Conservation (phyloP, 1,140 invertebrate species). For the Ceratina australensis region DNA sequence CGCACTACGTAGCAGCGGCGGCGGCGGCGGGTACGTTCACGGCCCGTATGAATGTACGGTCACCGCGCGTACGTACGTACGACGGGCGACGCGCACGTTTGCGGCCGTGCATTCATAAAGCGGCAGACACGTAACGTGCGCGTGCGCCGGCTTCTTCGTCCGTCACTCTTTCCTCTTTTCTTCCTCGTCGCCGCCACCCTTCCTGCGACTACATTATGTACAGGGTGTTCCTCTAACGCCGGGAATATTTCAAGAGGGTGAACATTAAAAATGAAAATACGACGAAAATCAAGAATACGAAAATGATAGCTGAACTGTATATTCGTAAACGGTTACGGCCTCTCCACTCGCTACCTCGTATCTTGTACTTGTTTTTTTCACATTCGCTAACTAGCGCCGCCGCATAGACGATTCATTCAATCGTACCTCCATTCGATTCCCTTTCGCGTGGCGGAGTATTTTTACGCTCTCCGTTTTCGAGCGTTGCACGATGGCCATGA, state of each 20-base stretch:
- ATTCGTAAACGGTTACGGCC: too few relatives aligned
- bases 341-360: constrained; percentile 34
- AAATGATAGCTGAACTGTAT: too few relatives aligned
- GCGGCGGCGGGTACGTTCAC: constrained; percentile 51
- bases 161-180: constrained; percentile 54
- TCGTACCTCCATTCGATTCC: constrained; percentile 8
- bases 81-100: constrained; percentile 47
- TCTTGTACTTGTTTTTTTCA: constrained; percentile 28
- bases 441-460: constrained; percentile 1
- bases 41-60: constrained; percentile 61
- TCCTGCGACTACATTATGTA: constrained; percentile 23
- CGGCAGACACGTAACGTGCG: constrained; percentile 66
- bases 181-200: constrained; percentile 49
- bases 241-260: too few relatives aligned
- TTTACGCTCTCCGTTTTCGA: not conserved
- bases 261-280: too few relatives aligned
- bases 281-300: too few relatives aligned
- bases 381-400: constrained; percentile 37
- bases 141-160: constrained; percentile 61
- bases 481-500: not conserved
- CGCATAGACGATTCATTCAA: constrained; percentile 29
- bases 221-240: too few relatives aligned
- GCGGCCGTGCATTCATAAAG: constrained; percentile 72
- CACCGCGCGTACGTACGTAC: constrained; percentile 53
- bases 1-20: constrained; percentile 39